Conservation (phyloP, 2,888 invertebrate genomes). For the Oeneis ivallda region DNA sequence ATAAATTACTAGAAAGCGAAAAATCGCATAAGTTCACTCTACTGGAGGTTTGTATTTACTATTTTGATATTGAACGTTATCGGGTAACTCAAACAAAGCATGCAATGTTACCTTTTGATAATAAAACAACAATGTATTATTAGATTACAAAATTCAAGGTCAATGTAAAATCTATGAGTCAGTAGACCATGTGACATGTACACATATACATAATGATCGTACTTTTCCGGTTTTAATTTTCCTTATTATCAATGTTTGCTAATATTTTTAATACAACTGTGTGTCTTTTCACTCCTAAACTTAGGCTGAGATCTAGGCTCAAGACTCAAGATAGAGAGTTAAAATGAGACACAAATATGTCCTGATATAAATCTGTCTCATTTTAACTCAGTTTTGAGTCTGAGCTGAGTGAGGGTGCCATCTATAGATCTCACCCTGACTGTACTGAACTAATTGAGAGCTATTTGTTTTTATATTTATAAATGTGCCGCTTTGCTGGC, state of each 20-base stretch:
- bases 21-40: slow-evolving; percentile 87
- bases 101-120: background rate
- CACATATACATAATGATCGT: background rate
- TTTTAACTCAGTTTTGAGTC: too few relatives aligned
- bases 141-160: slow-evolving; percentile 21
- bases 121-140: slow-evolving; percentile 4
- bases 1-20: slow-evolving; percentile 83
- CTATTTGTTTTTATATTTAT: too few relatives aligned
- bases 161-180: slow-evolving; percentile 15
- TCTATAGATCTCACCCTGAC: too few relatives aligned
- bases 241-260: background rate
- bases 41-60: slow-evolving; percentile 83
- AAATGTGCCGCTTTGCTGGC: too few relatives aligned
- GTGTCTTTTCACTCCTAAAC: too few relatives aligned
- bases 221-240: background rate
- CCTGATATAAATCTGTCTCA: too few relatives aligned
- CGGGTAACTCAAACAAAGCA: slow-evolving; percentile 3
- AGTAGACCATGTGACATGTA: background rate
- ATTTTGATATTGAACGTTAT: background rate
- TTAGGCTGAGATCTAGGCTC: too few relatives aligned
- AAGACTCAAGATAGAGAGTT: too few relatives aligned
- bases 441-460: too few relatives aligned
- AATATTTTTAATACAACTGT: too few relatives aligned
- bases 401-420: too few relatives aligned
- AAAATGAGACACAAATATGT: too few relatives aligned